These are phyloP conservation scores for Callithrix jacchus DNA, from an alignment of 2,113 vertebrate species.

Conservation along the genomic window DNA sequence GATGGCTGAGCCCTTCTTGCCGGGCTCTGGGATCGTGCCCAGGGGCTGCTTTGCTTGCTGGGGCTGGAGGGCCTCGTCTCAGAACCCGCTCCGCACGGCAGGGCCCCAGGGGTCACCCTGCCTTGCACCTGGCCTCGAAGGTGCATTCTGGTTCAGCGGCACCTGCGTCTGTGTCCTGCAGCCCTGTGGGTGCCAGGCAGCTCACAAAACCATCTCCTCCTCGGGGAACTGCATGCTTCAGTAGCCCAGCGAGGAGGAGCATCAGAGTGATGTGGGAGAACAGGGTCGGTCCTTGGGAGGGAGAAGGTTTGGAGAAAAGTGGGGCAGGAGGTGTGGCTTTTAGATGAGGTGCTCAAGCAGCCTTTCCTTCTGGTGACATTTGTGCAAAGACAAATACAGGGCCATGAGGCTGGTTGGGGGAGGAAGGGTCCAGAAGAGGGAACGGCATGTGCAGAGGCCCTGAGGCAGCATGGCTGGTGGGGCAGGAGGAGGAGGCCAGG, in stretches of 20 bases:
- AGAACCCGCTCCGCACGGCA: fast-evolving
- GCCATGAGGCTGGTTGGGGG: fast-evolving
- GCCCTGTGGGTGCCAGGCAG: background rate
- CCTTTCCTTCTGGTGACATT: fast-evolving
- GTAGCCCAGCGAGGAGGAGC: background rate
- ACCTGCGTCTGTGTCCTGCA: fast-evolving
- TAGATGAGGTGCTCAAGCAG: background rate
- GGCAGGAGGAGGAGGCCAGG: background rate
- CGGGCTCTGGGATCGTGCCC: background rate
- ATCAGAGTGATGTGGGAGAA: too few species aligned
- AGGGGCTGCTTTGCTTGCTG: too few species aligned
- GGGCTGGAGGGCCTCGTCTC: background rate
- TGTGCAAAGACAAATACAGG: background rate
- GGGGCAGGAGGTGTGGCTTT: background rate
- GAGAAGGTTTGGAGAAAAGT: background rate
- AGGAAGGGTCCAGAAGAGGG: background rate
- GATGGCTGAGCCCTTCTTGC: fast-evolving
- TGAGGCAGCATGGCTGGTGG: background rate
- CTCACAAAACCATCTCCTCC: background rate
- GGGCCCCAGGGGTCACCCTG: fast-evolving
- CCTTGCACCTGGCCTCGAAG: background rate
- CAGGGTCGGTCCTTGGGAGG: background rate
- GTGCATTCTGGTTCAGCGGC: background rate
- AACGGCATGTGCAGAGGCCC: background rate
- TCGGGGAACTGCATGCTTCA: background rate